Evolutionary conservation across 2,113 vertebrate genomes (phyloP).

Genomic region (Murina feae): DNA sequence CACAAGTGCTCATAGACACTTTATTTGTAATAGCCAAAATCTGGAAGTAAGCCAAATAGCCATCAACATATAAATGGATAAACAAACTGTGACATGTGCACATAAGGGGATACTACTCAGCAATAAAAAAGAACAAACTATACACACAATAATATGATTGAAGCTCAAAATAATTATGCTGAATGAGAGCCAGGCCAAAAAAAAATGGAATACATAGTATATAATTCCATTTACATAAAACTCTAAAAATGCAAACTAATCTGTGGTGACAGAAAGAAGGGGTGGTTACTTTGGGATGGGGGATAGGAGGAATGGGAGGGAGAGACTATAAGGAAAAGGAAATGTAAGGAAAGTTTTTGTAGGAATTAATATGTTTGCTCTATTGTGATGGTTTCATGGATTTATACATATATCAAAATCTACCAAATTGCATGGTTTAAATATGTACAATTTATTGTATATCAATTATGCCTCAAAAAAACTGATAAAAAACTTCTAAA

Average conservation of each 20-base stretch:
- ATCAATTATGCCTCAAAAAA: background rate
- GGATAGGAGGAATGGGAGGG: background rate
- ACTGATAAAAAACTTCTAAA: background rate
- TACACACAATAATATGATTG: background rate
- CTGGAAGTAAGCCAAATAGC: background rate
- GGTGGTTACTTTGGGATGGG: background rate
- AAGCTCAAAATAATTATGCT: background rate
- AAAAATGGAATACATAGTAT: background rate
- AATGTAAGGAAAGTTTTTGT: background rate
- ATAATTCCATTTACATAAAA: too few relatives aligned
- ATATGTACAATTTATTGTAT: background rate
- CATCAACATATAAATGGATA: background rate
- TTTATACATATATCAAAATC: background rate
- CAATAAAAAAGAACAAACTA: background rate
- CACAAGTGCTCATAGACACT: background rate
- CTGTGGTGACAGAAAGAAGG: background rate
- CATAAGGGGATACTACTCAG: background rate
- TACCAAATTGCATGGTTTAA: background rate
- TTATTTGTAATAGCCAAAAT: background rate
- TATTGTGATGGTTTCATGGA: background rate
- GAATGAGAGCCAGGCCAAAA: background rate
- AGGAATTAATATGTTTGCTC: background rate
- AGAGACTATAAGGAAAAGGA: background rate
- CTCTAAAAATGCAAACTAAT: background rate
- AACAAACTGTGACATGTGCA: background rate